Evolutionary conservation across 2,797 vertebrate genomes (phyloP), one percentile per base, ranked within the genome.

Genomic region (Pangasius mekongensis): DNA sequence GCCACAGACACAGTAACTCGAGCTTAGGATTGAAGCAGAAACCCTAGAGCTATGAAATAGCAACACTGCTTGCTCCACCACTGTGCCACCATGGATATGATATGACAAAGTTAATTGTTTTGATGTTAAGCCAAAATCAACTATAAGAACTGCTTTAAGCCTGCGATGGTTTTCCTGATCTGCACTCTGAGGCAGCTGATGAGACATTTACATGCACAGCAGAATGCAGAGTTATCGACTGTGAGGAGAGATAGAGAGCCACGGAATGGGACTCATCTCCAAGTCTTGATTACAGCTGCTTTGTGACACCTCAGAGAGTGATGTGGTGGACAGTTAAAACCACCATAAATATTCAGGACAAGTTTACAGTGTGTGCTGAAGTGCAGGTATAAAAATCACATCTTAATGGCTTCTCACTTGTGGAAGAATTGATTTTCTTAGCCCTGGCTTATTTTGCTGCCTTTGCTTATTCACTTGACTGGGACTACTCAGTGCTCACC

Each of bases 261-360:
- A 87, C 30, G 36, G 69, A 86, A 83, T 64, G 78, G 88, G 90
- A 90, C 83, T 89, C 92, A 91, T 93, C 92, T 92, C 94, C 92
- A 93, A 94, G 94, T 95, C 92, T 94, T 96, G 95, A 96, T 95
- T 96, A 96, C 94, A 94, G 93, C 94, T 94, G 94, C 93, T 96
- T 96, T 96, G 95, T 93, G 95, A 95, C 94, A 95, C 96, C 94
- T 94, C 91, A 73, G 95, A 95, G 95, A 95, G 88, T 89, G 90
- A 93, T 47, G 89, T 92, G 93, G 92, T 91, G 92, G 94, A 88
- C 91, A 91, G 91, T 95, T 94, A 95, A 95, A 93, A 92, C 93
- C 27, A n/a, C 92, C 94, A 94, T 97, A 96, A 96, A 97, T 96
- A 96, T 96, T 95, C 95, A 95, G 94, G 92, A 93, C 93, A 93